Base-by-base conservation (phyloP, 2,113 vertebrate species). In the Typhlomys cinereus region DNA sequence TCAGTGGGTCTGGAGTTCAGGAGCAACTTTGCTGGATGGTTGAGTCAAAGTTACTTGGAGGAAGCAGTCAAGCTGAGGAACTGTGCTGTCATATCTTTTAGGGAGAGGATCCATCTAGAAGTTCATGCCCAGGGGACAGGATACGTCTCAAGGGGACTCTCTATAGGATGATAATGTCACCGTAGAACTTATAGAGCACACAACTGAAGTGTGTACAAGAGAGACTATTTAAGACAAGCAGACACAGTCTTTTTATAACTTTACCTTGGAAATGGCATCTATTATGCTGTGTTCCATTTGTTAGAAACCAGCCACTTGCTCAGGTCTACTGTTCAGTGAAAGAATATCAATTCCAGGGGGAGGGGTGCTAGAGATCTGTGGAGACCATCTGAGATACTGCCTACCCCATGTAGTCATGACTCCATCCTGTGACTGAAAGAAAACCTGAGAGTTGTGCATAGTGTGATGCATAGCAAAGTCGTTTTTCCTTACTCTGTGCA, bases 381-480 rank as follows among this genome's bases (percentile, higher is more conserved):
- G 59, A 34, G 48, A 12, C 62, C 13, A 7, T 31, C 67, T 1
- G 14, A 21, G n/a, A 25, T 36, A 0, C 41, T 39, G 20, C 69
- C 83, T 17, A 1, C 62, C 15, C 0, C 1, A 0, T 14, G 52
- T 39, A 15, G 5, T 41, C 87, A 34, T 17, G 25, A 2, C 52
- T 48, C 8, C 34, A 2, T 34, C 3, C 0, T 0, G 2, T 0
- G 2, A 59, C 85, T 34, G 1, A 34, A n/a, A 46, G 59, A 44
- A 21, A 41, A n/a, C 0, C 0, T 7, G 13, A 0, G 5, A 1
- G 34, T 66, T 85, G 76, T 9, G 0, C 5, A 36, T 44, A 3
- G 3, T 5, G 25, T 8, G 8, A 2, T 3, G 5, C 23, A 31
- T 1, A 0, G 1, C n/a, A 20, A 48, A 78, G 81, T 67, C 41